Conservation (phyloP, 1,140 invertebrate genomes). For the Apis cerana region DNA sequence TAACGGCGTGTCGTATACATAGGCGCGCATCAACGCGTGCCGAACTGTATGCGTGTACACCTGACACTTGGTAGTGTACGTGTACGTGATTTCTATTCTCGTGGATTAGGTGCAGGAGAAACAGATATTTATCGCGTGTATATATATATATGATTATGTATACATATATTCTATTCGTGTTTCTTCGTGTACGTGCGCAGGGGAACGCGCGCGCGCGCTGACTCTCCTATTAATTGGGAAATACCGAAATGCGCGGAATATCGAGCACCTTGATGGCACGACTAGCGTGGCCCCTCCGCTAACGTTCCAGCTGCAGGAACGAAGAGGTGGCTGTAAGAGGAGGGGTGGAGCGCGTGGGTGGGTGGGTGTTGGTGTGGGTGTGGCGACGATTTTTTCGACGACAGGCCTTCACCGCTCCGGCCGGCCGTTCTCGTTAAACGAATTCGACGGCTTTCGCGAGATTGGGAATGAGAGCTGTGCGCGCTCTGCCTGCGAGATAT, state of each 20-base stretch:
- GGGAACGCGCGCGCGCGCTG: constrained; percentile 33
- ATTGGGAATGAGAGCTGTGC: constrained; percentile 59
- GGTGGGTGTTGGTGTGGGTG: constrained; percentile 57
- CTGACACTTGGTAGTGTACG: background rate
- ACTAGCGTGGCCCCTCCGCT: constrained; percentile 57
- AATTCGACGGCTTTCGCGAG: constrained; percentile 68
- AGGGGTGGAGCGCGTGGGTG: constrained; percentile 37
- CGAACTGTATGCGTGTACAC: background rate
- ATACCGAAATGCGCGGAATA: constrained; percentile 68
- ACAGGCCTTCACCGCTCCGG: constrained; percentile 64
- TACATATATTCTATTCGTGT: background rate
- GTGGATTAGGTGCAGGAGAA: background rate
- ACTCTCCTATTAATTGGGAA: constrained; percentile 68
- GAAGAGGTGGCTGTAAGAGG: constrained; percentile 40
- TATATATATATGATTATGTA: background rate
- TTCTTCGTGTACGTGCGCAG: background rate
- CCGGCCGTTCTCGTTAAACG: constrained; percentile 67
- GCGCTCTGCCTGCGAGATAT: constrained; percentile 57
- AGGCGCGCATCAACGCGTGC: background rate
- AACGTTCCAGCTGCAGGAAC: constrained; percentile 45
- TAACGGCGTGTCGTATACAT: constrained; percentile 30
- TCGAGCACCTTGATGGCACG: constrained; percentile 68
- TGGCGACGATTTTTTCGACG: constrained; percentile 69
- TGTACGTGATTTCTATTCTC: background rate
- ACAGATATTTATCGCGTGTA: background rate